Evolutionary conservation across 2,888 invertebrate species (phyloP), one percentile per base, ranked within the genome.

Genomic region (Rhimphoctona megacephalus): DNA sequence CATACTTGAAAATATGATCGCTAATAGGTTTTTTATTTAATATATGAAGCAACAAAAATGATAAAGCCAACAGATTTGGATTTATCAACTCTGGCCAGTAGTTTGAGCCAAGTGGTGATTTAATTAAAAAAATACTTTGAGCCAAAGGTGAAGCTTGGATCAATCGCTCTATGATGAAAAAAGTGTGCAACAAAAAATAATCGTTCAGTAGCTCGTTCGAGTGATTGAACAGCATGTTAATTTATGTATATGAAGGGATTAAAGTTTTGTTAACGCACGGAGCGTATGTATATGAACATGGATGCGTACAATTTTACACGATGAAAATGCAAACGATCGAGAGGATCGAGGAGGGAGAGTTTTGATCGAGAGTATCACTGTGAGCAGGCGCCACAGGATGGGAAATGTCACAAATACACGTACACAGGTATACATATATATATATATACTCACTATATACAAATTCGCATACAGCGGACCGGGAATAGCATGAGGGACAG

Each of bases 401-500:
- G 43, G 79, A 25, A 76, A 70, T 70, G 57, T 73, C 54, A 54
- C 73, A 54, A 61, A 43, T n/a, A 61, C 30, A 30, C 17, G 25
- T 30, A 17, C 30, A 61, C 61, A 61, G 17, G 30, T 30, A 61
- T 61, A 30, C 7, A 61, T 61, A 17, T 30, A 73, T 9, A 1
- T 46, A 22, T 33, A 61, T 19, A 43, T 57, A 57, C 66, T 77
- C 14, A 70, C 76, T 61, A 19, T 30, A n/a, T 61, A 77, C 43
- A 70, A 54, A 22, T 84, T 57, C 69, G 46, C 36, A 9, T 72
- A 57, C 36, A 61, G 30, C 25, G 25, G 17, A 33, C 19, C 78
- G 81, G 54, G 61, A 54, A 61, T 46, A 49, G 82, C 73, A 74
- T 25, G 78, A 84, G 79, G 64, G 64, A 85, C 85, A 79, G 79